Base-by-base conservation (phyloP, 2,797 vertebrate species). In the Bufotes viridis region DNA sequence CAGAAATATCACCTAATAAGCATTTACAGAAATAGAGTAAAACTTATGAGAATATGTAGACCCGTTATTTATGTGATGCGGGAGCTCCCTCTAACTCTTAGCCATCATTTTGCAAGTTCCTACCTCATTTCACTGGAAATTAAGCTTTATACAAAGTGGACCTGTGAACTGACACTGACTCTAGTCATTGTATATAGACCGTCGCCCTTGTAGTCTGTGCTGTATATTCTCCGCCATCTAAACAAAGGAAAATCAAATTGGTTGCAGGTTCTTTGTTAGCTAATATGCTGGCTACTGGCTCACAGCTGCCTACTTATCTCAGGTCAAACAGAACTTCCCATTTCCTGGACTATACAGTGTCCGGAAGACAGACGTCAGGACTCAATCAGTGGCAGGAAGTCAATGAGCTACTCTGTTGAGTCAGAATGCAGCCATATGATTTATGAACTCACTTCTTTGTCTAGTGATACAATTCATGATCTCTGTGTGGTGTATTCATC, bases 371-470 rank as follows among this genome's bases (percentile, higher is more conserved):
- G 57, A 89, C 85, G 88, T 89, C 88, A 89, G 70, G 75, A 34
- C 74, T 87, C 88, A 89, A 81, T 87, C 85, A 79, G 78, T 69
- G 81, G 67, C 84, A 89, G 88, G 88, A 89, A 89, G 79, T 86
- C 53, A 86, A 60, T 81, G 70, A 60, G 70, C 63, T 29, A 69
- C 67, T 81, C 55, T 84, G 74, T 80, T 60, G 87, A 88, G 76
- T 88, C 82, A 84, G 42, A 81, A 88, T 57, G 49, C 42, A 85
- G 60, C 65, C 51, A 34, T 49, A 65, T 74, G 76, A 83, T 88
- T 84, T 80, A 78, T 85, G 65, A 85, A 88, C 85, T 81, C 63
- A 58, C 61, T 55, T 79, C 87, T 61, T 87, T 79, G 63, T 81
- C 34, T 34, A 34, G 26, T 72, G 55, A 58, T 29, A 24, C 51